Percentiles rank a stretch among this genome's conserved stretches.
phyloP scores from a whole-genome alignment of 2,888 invertebrate species.

The Pandemis heparana region DNA sequence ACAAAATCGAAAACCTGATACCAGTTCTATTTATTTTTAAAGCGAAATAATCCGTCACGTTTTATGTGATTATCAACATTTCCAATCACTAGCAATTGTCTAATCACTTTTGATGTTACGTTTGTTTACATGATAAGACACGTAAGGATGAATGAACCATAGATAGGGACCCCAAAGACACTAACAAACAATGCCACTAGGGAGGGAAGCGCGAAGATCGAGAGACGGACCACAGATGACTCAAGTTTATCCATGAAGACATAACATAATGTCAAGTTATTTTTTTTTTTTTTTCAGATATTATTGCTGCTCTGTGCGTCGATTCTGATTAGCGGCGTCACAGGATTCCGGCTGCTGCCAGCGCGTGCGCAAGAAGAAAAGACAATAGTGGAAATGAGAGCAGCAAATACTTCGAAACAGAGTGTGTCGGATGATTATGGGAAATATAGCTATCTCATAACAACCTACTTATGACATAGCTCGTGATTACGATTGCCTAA shows the following conservation, averaged over 20 bases:
- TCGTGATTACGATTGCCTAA: not conserved
- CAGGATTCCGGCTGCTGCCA: conserved; percentile 48
- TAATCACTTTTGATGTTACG: no score
- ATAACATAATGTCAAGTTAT: not conserved
- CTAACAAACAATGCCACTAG: no score
- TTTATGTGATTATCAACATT: no score
- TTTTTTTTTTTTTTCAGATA: conserved; percentile 54
- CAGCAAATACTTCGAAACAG: conserved; percentile 1
- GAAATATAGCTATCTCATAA: conserved; percentile 77
- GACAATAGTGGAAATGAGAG: conserved; percentile 10
- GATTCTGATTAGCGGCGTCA: conserved; percentile 46
- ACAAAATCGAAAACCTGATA: no score
- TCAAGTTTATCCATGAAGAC: not conserved
- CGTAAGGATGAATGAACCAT: no score
- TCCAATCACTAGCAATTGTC: no score
- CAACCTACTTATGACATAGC: conserved; percentile 69
- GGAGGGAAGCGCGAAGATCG: no score
- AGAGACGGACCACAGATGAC: no score
- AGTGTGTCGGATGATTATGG: conserved; percentile 72
- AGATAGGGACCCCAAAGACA: no score
- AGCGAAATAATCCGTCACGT: no score
- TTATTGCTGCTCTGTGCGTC: conserved; percentile 50
- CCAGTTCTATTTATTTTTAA: no score
- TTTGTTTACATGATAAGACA: no score
- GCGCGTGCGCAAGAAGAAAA: conserved; percentile 21